These are phyloP conservation scores for Isoperla grammatica DNA, from an alignment of 2,888 invertebrate species.

Conservation along the genomic window DNA sequence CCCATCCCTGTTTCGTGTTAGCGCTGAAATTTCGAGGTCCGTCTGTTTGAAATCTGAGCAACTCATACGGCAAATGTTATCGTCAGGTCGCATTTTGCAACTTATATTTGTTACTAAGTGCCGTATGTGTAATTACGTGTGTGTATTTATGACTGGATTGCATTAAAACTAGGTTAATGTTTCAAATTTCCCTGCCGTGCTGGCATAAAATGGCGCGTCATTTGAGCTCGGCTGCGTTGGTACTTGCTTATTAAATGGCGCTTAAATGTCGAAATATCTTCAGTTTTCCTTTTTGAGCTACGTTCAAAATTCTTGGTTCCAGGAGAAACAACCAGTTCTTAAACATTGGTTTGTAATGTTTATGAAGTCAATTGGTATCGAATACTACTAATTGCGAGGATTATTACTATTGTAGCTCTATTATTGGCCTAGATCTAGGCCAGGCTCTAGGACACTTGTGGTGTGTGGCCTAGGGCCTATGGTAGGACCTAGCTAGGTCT, in stretches of 20 bases:
- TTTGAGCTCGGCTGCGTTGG: slow-evolving; percentile 32
- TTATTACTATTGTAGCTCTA: background rate
- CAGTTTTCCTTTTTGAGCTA: background rate
- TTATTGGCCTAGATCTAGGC: too few species aligned
- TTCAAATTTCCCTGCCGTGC: slow-evolving; percentile 36
- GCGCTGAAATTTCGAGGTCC: slow-evolving; percentile 37
- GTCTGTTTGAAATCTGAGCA: slow-evolving; percentile 12
- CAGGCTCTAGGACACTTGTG: too few species aligned
- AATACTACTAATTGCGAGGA: background rate
- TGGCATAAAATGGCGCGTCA: slow-evolving; percentile 37
- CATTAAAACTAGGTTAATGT: too few species aligned
- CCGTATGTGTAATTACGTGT: background rate
- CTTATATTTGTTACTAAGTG: too few species aligned
- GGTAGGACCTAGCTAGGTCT: too few species aligned
- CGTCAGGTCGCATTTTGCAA: too few species aligned
- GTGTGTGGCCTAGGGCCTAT: too few species aligned
- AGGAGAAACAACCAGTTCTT: slow-evolving; percentile 14
- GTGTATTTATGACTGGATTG: slow-evolving; percentile 3
- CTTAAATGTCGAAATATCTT: slow-evolving; percentile 22
- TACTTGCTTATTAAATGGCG: slow-evolving; percentile 28
- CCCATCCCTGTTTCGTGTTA: slow-evolving; percentile 26
- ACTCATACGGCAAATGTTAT: too few species aligned
- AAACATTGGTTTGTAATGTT: background rate
- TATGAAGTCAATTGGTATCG: background rate
- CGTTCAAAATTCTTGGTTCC: background rate